Conservation (phyloP, 92 coral and sea anemone species). For the Virgularia gustaviana region DNA sequence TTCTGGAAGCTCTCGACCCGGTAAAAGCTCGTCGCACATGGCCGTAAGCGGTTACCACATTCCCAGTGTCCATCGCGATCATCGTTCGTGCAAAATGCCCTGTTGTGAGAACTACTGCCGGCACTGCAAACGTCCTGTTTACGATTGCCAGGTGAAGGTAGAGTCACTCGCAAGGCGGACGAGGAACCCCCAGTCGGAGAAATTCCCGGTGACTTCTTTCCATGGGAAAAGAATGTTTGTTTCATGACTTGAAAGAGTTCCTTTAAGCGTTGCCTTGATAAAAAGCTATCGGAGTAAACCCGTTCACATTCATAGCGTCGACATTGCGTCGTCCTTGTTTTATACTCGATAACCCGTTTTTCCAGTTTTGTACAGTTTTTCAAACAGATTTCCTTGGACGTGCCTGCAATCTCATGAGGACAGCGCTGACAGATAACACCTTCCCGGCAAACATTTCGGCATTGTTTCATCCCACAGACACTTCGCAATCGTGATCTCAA, state of each 20-base stretch:
- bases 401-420: conserved; percentile 45
- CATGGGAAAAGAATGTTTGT: conserved; percentile 11
- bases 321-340: conserved; percentile 35
- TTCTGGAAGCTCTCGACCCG: conserved; percentile 39
- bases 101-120: neutral
- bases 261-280: neutral
- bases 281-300: conserved; percentile 8
- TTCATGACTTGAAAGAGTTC: neutral
- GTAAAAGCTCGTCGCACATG: conserved; percentile 37
- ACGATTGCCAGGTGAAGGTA: conserved; percentile 2
- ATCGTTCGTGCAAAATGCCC: conserved; percentile 5
- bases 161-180: neutral
- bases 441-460: conserved; percentile 58
- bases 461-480: conserved; percentile 51
- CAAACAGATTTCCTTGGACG: conserved; percentile 59
- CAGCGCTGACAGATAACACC: conserved; percentile 65
- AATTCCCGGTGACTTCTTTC: neutral
- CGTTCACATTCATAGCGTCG: conserved; percentile 26
- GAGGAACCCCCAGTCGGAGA: too few relatives aligned
- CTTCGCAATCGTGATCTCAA: conserved; percentile 42
- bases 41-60: conserved; percentile 38
- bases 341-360: conserved; percentile 34
- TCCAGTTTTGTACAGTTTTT: conserved; percentile 48
- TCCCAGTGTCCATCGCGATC: conserved; percentile 35
- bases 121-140: conserved; percentile 14